Evolutionary conservation across 1,140 invertebrate genomes (phyloP), one percentile per base, ranked within the genome.

Genomic region (Coptotermes formosanus): DNA sequence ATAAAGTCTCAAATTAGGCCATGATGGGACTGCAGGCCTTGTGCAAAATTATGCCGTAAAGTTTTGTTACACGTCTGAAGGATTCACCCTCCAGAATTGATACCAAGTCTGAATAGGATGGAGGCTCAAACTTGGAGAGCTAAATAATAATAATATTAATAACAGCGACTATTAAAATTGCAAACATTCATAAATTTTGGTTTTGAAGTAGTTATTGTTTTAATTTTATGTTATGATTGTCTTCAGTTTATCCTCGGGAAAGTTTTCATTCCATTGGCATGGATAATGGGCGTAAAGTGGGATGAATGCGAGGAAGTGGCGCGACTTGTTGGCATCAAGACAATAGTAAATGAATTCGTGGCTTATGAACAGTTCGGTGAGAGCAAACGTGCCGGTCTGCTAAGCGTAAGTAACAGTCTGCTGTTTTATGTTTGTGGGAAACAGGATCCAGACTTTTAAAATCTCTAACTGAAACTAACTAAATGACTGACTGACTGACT

Each of bases 331-430:
- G 97, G 97, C 3, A 90, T 98, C 3, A 99, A 99, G 92, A 97
- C 95, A 0, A 94, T 97, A 1, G 93, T 98, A 8, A 99, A 98
- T 89, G 98, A 99, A 90, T 98, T 98, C 90, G 95, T 98, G 0
- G 98, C 97, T 1, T 99, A 98, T 89, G 91, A 96, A 89, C 91
- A 94, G 86, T 91, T 98, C 87, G 94, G 95, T 6, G 91, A 94
- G 87, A 94, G 94, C 88, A 95, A 94, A 87, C 88, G 90, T 30
- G 88, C 89, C 0, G 90, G 91, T 0, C 86, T 91, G 84, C 90
- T 98, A 55, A 94, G 93, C 32, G 95, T 96, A 90, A 91, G 92
- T 90, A 84, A 16, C 45, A 48, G 4, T 55, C 14, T 55, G 19
- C 19, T 19, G 2, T 16, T 55, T 1, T 19, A 55, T 55, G 19